A percentile compares a stretch with the other conserved stretches of the same genome.
Conservation (phyloP, 2,888 invertebrate species). For the Octonoba sinensis region DNA sequence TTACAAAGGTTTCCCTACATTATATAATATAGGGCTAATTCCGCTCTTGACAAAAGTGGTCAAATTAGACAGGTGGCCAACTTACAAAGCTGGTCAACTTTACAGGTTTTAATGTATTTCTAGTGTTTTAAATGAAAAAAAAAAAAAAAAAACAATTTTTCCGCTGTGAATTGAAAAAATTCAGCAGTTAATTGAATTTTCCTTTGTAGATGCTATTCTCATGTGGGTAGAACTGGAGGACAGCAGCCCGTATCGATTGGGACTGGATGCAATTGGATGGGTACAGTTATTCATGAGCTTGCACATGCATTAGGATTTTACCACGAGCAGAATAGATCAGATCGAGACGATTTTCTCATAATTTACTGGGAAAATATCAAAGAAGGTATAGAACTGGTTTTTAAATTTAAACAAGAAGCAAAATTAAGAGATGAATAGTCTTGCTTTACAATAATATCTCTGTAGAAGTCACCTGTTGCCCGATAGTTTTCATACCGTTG, state of each 20-base stretch:
- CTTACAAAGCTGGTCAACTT: too few relatives aligned
- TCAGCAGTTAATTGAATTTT: not conserved
- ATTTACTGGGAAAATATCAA: conserved; percentile 13
- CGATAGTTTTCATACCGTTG: too few relatives aligned
- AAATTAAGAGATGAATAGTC: too few relatives aligned
- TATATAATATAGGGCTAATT: too few relatives aligned
- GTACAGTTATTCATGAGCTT: conserved; percentile 70
- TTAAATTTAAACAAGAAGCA: not conserved
- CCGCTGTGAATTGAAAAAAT: not conserved
- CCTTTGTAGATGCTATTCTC: conserved; percentile 12
- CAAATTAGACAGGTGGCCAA: too few relatives aligned
- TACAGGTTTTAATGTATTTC: too few relatives aligned
- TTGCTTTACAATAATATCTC: too few relatives aligned
- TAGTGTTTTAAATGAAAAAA: too few relatives aligned
- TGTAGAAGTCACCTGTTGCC: too few relatives aligned
- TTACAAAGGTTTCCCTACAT: too few relatives aligned
- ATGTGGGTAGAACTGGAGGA: conserved; percentile 18
- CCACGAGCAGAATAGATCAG: conserved; percentile 3
- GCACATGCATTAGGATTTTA: conserved; percentile 19
- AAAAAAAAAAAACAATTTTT: too few relatives aligned
- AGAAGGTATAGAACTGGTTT: not conserved
- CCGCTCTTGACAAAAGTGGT: too few relatives aligned
- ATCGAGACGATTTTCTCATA: conserved; percentile 7
- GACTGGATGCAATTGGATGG: conserved; percentile 71
- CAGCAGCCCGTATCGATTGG: conserved; percentile 60